Percentiles rank a stretch among this genome's conserved stretches.
Evolutionary conservation across 2,888 invertebrate genomes (phyloP).

Genomic region (Polietes domitor): DNA sequence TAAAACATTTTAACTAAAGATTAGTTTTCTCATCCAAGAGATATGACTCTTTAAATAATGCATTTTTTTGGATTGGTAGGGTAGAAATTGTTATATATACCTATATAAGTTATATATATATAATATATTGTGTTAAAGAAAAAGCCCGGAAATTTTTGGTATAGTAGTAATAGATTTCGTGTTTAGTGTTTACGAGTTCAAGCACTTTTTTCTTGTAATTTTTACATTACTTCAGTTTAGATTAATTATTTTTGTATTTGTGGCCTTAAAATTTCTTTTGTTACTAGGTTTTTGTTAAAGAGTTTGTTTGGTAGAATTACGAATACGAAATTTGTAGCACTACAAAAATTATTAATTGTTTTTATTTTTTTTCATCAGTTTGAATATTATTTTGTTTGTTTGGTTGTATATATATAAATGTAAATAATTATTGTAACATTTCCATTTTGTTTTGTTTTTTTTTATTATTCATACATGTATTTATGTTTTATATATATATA

Average conservation of each 20-base stretch:
- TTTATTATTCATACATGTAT: background rate
- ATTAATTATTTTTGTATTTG: background rate
- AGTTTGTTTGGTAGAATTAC: too few species aligned
- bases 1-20: constrained; percentile 1
- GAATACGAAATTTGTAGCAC: constrained; percentile 26
- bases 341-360: constrained; percentile 28
- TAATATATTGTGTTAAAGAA: too few species aligned
- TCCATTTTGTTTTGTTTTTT: background rate
- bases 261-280: background rate
- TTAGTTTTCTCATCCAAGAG: background rate
- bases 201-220: constrained; percentile 11
- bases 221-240: background rate
- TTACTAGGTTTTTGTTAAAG: too few species aligned
- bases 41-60: background rate
- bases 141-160: background rate
- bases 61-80: background rate
- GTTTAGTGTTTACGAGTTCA: background rate
- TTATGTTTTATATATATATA: constrained; percentile 2
- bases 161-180: background rate
- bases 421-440: constrained; percentile 47
- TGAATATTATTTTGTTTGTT: background rate
- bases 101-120: too few species aligned
- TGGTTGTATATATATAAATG: constrained; percentile 11
- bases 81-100: background rate
- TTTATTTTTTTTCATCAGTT: constrained; percentile 29